phyloP scores from a whole-genome alignment of 2,888 invertebrate species.

The Perithous albicinctus region DNA sequence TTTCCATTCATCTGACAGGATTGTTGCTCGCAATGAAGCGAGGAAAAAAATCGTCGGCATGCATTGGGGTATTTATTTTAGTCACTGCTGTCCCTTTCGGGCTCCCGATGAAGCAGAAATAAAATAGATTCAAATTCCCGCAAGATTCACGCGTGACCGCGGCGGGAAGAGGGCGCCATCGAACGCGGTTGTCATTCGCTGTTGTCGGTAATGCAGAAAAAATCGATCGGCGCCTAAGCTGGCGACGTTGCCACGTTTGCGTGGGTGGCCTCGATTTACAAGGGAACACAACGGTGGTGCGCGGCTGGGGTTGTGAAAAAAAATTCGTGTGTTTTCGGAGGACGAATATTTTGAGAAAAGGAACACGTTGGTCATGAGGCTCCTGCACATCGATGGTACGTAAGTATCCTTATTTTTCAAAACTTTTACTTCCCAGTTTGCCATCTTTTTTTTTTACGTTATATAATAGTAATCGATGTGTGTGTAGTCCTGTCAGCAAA shows the following conservation, averaged over 20 bases:
- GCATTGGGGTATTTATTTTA: slow-evolving; percentile 70
- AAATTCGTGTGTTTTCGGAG: slow-evolving; percentile 60
- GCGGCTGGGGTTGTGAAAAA: slow-evolving; percentile 67
- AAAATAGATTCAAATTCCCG: slow-evolving; percentile 69
- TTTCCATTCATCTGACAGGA: slow-evolving; percentile 21
- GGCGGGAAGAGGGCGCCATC: slow-evolving; percentile 69
- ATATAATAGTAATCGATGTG: slow-evolving; percentile 57
- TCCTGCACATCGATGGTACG: slow-evolving; percentile 67
- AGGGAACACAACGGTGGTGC: slow-evolving; percentile 64
- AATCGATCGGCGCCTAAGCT: slow-evolving; percentile 69
- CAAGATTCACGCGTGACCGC: not conserved
- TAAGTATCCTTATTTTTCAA: slow-evolving; percentile 3
- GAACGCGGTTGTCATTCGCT: slow-evolving; percentile 11
- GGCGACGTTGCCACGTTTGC: slow-evolving; percentile 73
- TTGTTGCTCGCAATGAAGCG: not conserved
- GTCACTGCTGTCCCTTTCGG: slow-evolving; percentile 62
- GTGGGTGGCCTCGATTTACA: slow-evolving; percentile 60
- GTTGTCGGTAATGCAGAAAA: slow-evolving; percentile 71
- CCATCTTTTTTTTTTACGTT: slow-evolving; percentile 35
- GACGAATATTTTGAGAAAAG: slow-evolving; percentile 52
- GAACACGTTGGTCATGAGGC: slow-evolving; percentile 72
- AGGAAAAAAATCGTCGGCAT: slow-evolving; percentile 60
- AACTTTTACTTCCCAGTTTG: not conserved
- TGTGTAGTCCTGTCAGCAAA: slow-evolving; percentile 48
- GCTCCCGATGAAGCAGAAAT: slow-evolving; percentile 50